phyloP scores from a whole-genome alignment of 2,797 vertebrate genomes.

The Knipowitschia caucasica region DNA sequence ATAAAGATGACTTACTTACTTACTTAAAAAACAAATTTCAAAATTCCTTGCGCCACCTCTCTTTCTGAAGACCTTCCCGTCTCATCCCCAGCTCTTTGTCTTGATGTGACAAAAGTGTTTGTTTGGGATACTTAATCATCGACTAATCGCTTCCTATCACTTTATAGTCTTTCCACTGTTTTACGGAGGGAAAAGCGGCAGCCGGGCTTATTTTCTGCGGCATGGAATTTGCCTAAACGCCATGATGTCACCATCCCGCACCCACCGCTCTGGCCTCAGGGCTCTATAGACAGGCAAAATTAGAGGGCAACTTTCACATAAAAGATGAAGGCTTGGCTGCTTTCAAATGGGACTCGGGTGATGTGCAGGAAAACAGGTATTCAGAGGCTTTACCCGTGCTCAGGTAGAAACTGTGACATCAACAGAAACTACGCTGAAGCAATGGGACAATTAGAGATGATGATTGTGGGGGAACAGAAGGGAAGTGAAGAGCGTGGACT shows the following conservation, averaged over 20 bases:
- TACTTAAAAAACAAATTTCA: too few species aligned
- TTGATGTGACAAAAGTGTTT: slow-evolving; percentile 53
- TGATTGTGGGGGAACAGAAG: not conserved
- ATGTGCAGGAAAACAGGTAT: slow-evolving; percentile 71
- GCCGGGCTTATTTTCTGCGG: slow-evolving; percentile 43
- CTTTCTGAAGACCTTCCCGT: slow-evolving; percentile 40
- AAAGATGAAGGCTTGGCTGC: slow-evolving; percentile 66
- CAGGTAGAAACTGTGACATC: not conserved
- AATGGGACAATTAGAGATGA: not conserved
- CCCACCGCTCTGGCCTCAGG: slow-evolving; percentile 46
- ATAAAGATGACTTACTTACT: too few species aligned
- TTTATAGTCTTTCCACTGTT: slow-evolving; percentile 71
- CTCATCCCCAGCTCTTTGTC: slow-evolving; percentile 44
- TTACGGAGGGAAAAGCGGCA: slow-evolving; percentile 54
- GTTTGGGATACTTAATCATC: slow-evolving; percentile 64
- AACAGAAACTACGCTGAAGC: not conserved
- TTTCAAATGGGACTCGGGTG: slow-evolving; percentile 68
- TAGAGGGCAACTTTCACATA: slow-evolving; percentile 76
- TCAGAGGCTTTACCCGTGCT: slow-evolving; percentile 13
- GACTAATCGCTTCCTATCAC: slow-evolving; percentile 69
- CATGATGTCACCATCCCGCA: slow-evolving; percentile 65
- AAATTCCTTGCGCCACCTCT: slow-evolving; percentile 52
- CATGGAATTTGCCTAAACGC: slow-evolving; percentile 71
- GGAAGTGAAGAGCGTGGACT: not conserved
- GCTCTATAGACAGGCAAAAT: slow-evolving; percentile 69